Percentiles rank a stretch among this genome's conserved stretches.
Conservation (phyloP, 2,888 invertebrate species). For the Azorinus chamasolen region DNA sequence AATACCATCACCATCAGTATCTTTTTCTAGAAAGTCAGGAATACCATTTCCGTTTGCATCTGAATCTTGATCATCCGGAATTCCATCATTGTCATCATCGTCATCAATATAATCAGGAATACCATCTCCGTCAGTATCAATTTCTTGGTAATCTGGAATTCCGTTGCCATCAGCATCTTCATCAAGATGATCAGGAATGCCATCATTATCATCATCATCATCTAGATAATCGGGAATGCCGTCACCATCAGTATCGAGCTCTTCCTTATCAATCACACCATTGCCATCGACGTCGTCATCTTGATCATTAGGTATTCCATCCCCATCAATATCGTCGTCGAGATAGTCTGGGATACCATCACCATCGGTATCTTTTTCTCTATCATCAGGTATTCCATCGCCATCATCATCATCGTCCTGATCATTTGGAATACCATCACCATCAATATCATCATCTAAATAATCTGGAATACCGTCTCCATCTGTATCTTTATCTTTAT, state of each 20-base stretch:
- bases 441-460: constrained; percentile 75
- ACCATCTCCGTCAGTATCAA: constrained; percentile 80
- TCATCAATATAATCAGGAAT: constrained; percentile 77
- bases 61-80: constrained; percentile 74
- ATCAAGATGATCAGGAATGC: constrained; percentile 70
- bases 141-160: constrained; percentile 66
- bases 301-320: constrained; percentile 78
- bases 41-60: constrained; percentile 83
- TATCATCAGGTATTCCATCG: constrained; percentile 76
- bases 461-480: constrained; percentile 77
- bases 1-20: too few species aligned
- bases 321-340: constrained; percentile 77
- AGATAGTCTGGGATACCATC: constrained; percentile 81
- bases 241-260: constrained; percentile 80
- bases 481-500: constrained; percentile 75
- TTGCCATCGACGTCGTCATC: constrained; percentile 80
- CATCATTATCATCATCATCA: constrained; percentile 74
- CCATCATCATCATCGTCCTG: constrained; percentile 77
- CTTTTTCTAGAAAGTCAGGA: constrained; percentile 74
- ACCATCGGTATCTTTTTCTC: constrained; percentile 75
- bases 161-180: constrained; percentile 72
- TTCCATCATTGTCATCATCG: constrained; percentile 71
- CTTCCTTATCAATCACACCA: constrained; percentile 69
- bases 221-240: constrained; percentile 79
- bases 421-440: constrained; percentile 81